Base-by-base conservation (phyloP, 2,113 vertebrate species). In the Neopipo cinnamomea region DNA sequence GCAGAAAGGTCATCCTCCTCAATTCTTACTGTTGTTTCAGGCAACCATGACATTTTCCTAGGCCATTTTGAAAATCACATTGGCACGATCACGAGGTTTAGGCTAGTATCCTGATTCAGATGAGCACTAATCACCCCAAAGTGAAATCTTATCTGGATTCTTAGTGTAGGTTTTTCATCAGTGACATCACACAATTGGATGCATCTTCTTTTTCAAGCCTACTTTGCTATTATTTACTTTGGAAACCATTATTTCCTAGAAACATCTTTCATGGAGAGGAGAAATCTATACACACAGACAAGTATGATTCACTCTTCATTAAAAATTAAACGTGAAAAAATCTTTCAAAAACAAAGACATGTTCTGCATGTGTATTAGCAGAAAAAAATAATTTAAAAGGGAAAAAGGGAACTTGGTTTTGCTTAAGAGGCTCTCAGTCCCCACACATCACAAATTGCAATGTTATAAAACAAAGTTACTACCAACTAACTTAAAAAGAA, bases 11-110 rank as follows among this genome's bases (percentile, higher is more conserved):
- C 87, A 90, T 50, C 37, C 35, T 89, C 74, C 77, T 81, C 77
- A 70, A 23, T 82, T 88, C 63, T 89, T 82, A 73, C 83, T 93
- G 79, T n/a, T 95, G 50, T 92, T 94, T 70, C 82, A 95, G 94
- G 85, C 30, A 80, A 30, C 56, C n/a, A 31, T 80, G 90, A 88
- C 72, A 89, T 96, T 95, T 95, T 95, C 76, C 35, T 89, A 79
- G 68, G 94, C 87, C 85, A 85, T 41, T 78, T 28, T 90, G 79
- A 87, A 95, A 97, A 92, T 18, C 77, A 75, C 16, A 21, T n/a
- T 89, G 89, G 65, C 73, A 88, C 0, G 0, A 63, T 73, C 72
- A 30, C 3, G 8, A 81, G 55, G 49, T 75, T 87, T 78, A 82
- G 52, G 62, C 80, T 37, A 76, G 59, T 37, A 90, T 33, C 82